Evolutionary conservation across 2,888 invertebrate genomes (phyloP).

Genomic region (Synanthedon tipuliformis): DNA sequence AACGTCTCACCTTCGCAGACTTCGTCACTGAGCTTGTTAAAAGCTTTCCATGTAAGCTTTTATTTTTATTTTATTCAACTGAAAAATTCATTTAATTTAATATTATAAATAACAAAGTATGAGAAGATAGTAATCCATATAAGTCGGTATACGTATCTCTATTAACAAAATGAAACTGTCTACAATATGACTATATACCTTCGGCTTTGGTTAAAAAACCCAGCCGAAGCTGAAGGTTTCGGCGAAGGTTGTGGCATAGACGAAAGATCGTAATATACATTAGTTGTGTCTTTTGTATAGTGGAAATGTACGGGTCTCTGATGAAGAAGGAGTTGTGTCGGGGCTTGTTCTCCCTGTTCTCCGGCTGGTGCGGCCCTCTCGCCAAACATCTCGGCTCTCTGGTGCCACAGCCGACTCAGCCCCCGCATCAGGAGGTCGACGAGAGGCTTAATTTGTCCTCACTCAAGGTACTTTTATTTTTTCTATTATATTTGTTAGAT

Average conservation of each 20-base stretch:
- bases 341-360: slow-evolving; percentile 91
- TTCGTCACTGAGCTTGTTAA: slow-evolving; percentile 94
- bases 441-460: slow-evolving; percentile 74
- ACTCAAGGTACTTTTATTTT: slow-evolving; percentile 48
- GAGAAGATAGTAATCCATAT: too few relatives aligned
- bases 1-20: slow-evolving; percentile 93
- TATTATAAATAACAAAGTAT: slow-evolving; percentile 3
- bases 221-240: too few relatives aligned
- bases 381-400: slow-evolving; percentile 75
- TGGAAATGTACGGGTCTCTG: slow-evolving; percentile 87
- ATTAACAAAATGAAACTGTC: too few relatives aligned
- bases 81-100: slow-evolving; percentile 1
- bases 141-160: too few relatives aligned
- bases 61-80: slow-evolving; percentile 10
- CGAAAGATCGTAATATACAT: too few relatives aligned
- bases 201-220: too few relatives aligned
- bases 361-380: slow-evolving; percentile 93
- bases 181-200: too few relatives aligned
- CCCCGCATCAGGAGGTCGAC: slow-evolving; percentile 49
- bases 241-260: too few relatives aligned
- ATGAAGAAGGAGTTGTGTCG: slow-evolving; percentile 88
- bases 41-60: slow-evolving; percentile 86
- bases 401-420: slow-evolving; percentile 42
- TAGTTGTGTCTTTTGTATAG: slow-evolving; percentile 47
- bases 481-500: background rate